phyloP scores from a whole-genome alignment of 2,888 invertebrate species.

The Drosophila recens region DNA sequence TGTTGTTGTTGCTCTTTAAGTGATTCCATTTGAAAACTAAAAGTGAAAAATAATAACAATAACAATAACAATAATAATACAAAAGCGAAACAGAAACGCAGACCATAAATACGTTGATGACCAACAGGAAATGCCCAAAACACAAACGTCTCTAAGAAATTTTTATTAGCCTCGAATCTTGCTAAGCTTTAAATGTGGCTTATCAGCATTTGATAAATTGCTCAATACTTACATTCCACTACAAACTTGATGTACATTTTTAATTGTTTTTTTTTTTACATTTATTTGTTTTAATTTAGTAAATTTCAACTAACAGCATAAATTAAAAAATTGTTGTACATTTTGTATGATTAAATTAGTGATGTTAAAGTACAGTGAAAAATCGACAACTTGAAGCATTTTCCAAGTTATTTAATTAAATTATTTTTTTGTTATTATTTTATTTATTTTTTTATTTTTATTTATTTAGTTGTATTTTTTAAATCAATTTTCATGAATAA shows the following conservation, averaged over 20 bases:
- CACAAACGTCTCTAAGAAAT: conserved; percentile 3
- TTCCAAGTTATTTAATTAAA: too few relatives aligned
- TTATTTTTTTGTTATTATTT: too few relatives aligned
- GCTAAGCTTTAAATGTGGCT: conserved; percentile 6
- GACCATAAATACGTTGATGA: conserved; percentile 38
- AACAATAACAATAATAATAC: conserved; percentile 12
- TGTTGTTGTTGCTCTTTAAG: conserved; percentile 46
- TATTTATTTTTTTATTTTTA: too few relatives aligned
- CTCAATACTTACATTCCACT: not conserved
- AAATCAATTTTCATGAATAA: too few relatives aligned
- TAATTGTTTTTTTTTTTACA: not conserved
- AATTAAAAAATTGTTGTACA: too few relatives aligned
- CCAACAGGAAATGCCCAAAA: conserved; percentile 51
- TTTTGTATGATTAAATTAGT: too few relatives aligned
- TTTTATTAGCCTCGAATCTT: conserved; percentile 13
- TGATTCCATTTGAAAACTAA: conserved; percentile 62
- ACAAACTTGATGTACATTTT: not conserved
- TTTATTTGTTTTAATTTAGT: too few relatives aligned
- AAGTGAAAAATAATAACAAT: conserved; percentile 49
- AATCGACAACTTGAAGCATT: too few relatives aligned
- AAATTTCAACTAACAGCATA: too few relatives aligned
- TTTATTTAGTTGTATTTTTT: too few relatives aligned
- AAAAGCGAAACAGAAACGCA: conserved; percentile 31
- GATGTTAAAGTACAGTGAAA: too few relatives aligned
- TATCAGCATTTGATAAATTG: conserved; percentile 27